Conservation (phyloP, 2,888 invertebrate genomes). For the Phyllotreta cruciferae region DNA sequence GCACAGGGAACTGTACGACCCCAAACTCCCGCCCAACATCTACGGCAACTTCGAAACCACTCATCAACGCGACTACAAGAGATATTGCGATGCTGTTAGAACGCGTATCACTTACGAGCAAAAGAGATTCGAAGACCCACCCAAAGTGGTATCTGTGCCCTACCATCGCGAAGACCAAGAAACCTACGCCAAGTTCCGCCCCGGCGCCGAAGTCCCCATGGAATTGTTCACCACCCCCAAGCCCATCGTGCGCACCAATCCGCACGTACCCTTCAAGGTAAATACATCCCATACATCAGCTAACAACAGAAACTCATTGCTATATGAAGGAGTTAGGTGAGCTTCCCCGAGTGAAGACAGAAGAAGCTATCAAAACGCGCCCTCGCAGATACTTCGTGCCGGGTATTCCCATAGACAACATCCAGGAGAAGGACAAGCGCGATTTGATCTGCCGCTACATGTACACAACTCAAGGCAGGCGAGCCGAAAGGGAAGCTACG, state of each 20-base stretch:
- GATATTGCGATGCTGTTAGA: conserved; percentile 36
- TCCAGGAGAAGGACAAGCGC: conserved; percentile 55
- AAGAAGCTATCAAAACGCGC: conserved; percentile 52
- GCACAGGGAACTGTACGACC: conserved; percentile 41
- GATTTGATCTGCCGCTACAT: conserved; percentile 51
- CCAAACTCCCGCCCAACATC: conserved; percentile 47
- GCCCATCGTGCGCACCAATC: conserved; percentile 52
- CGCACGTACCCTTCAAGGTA: conserved; percentile 42
- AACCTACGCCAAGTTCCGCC: conserved; percentile 48
- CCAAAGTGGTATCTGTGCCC: conserved; percentile 37
- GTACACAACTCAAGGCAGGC: conserved; percentile 56
- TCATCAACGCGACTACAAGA: conserved; percentile 51
- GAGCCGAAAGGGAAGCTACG: conserved; percentile 52
- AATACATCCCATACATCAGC: conserved; percentile 27
- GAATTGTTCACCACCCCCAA: conserved; percentile 52
- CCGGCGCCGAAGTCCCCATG: conserved; percentile 51
- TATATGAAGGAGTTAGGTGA: conserved; percentile 28
- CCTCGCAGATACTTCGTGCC: conserved; percentile 56
- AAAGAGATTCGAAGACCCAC: conserved; percentile 38
- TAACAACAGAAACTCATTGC: background rate
- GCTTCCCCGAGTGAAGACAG: conserved; percentile 39
- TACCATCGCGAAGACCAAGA: conserved; percentile 47
- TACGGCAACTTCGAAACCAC: conserved; percentile 49
- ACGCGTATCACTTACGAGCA: conserved; percentile 37
- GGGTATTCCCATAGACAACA: conserved; percentile 54